A percentile compares a stretch with the other conserved stretches of the same genome.
Evolutionary conservation across 2,797 vertebrate species (phyloP).

Genomic region (Aselliscus stoliczkanus): DNA sequence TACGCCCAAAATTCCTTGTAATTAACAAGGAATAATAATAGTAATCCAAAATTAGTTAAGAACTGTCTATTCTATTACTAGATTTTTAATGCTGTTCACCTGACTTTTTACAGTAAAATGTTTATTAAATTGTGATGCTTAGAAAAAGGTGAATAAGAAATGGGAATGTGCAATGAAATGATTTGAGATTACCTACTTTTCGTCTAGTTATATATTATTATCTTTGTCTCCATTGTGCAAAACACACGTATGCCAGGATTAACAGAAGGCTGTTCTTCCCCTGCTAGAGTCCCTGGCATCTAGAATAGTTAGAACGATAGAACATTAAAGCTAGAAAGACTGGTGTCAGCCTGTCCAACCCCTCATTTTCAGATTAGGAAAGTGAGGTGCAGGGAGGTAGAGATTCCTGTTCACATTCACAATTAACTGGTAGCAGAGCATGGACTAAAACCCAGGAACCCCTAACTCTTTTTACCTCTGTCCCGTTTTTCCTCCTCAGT

Average conservation of each 20-base stretch:
- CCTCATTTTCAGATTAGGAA: conserved; percentile 8
- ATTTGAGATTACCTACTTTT: not conserved
- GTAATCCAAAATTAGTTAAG: not conserved
- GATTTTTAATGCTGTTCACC: not conserved
- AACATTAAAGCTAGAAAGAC: not conserved
- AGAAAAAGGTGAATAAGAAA: not conserved
- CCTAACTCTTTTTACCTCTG: not conserved
- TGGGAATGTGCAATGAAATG: not conserved
- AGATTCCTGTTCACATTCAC: not conserved
- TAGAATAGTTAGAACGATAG: not conserved
- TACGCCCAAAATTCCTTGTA: not conserved
- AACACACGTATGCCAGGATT: not conserved
- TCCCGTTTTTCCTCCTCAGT: not conserved
- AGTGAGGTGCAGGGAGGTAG: not conserved
- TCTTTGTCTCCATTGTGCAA: not conserved
- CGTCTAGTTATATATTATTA: not conserved
- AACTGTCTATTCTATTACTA: not conserved
- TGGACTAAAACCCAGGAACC: not conserved
- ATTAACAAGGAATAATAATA: not conserved
- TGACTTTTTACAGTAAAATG: not conserved
- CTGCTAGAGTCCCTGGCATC: not conserved
- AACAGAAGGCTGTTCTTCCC: not conserved
- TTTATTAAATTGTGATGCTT: not conserved
- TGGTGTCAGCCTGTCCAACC: not conserved
- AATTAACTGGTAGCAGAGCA: not conserved